These are phyloP conservation scores for Xiphorhynchus elegans DNA, from an alignment of 2,113 vertebrate species.

Conservation along the genomic window DNA sequence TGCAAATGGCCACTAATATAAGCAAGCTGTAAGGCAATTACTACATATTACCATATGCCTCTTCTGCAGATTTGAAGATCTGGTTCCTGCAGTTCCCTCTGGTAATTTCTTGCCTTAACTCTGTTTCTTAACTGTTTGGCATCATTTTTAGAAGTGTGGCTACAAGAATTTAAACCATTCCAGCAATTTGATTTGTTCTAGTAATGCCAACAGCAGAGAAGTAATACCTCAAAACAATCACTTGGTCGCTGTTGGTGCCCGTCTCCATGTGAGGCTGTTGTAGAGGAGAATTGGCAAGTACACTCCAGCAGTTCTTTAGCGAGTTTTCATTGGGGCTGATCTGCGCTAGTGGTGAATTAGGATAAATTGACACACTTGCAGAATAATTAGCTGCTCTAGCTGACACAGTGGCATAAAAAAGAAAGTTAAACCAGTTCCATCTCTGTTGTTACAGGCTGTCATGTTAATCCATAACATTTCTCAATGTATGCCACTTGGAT, in stretches of 20 bases:
- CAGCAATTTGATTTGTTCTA: background rate
- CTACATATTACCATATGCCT: background rate
- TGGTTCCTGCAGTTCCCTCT: background rate
- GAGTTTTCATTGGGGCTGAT: background rate
- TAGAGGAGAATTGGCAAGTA: background rate
- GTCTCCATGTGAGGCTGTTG: background rate
- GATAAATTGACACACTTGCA: background rate
- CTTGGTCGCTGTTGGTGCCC: background rate
- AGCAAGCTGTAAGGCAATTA: background rate
- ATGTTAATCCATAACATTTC: background rate
- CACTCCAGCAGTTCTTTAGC: background rate
- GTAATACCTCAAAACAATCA: background rate
- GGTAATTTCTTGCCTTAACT: background rate
- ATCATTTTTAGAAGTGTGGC: background rate
- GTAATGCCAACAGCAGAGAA: background rate
- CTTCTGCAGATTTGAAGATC: background rate
- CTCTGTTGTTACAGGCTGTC: background rate
- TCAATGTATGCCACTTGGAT: background rate
- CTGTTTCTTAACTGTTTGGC: background rate
- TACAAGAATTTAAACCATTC: background rate
- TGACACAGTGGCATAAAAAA: background rate
- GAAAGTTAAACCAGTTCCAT: background rate
- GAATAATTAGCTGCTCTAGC: constrained; percentile 10
- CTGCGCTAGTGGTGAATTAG: background rate
- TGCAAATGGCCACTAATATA: background rate